Base-by-base conservation (phyloP, 2,888 invertebrate species). In the Amphipoea lucens region DNA sequence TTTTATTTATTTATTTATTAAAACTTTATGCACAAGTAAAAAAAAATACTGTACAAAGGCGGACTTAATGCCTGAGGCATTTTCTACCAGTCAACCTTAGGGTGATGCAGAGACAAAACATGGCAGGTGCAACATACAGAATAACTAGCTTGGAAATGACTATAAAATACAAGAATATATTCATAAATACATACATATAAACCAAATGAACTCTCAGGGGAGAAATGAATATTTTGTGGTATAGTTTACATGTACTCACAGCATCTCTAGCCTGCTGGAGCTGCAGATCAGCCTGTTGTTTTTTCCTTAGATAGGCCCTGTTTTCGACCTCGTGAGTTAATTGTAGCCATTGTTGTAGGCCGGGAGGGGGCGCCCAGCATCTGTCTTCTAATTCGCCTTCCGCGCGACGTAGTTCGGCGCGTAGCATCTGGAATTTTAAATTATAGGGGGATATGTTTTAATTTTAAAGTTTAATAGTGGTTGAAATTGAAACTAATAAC, bases 281-380 rank as follows among this genome's bases (percentile, higher is more conserved):
- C 93, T 99, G 99, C 91, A 98, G 97, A 89, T 99, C 98, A 0
- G 99, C 99, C 66, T 97, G 96, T 85, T 98, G 97, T 94, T 98
- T 98, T 95, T 99, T 99, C 89, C 98, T 98, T 81, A 98, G 97
- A 93, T 99, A 99, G 36, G 98, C 97, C 88, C 98, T 98, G 95
- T 99, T 98, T 96, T 99, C 99, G 81, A 99, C 97, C 97, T 99
- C 99, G 95, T 99, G 99, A 0, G 99, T 99, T 73, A 99, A 97
- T 93, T 99, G 99, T 29, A 99, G 96, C 99, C 99, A 99, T 87
- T 98, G 98, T 93, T 99, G 99, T 11, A 99, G 97, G 4, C 98
- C 98, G 1, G 98, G 97, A 0, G 99, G 99, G 0, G 99, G 99
- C 42, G 98, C 98, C 98, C 99, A 99, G 93, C 98, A 98, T 78